Evolutionary conservation across 2,888 invertebrate species (phyloP).

Genomic region (Pseudococcus viburni): DNA sequence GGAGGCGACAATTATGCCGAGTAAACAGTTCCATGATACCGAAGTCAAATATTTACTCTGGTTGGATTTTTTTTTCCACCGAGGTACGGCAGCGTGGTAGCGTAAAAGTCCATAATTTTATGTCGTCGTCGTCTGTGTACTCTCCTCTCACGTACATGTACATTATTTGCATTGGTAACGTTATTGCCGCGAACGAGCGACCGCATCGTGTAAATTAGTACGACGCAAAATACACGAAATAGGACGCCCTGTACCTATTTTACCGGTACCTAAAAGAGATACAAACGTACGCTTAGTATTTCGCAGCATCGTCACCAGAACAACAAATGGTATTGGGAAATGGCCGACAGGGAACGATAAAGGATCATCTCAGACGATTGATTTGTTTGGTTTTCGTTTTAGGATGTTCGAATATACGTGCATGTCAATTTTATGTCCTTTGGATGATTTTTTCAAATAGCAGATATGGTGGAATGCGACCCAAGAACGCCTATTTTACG

Average conservation of each 20-base stretch:
- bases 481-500: background rate
- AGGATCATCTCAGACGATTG: background rate
- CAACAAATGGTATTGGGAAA: background rate
- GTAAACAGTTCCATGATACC: slow-evolving; percentile 44
- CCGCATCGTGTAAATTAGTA: background rate
- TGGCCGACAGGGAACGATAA: background rate
- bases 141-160: background rate
- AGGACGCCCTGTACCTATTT: background rate
- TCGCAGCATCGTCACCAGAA: background rate
- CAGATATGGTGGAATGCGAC: background rate
- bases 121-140: background rate
- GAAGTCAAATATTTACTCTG: slow-evolving; percentile 30
- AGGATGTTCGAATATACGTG: too few relatives aligned
- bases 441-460: background rate
- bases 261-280: background rate
- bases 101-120: slow-evolving; percentile 23
- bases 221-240: slow-evolving; percentile 1
- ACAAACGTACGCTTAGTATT: background rate
- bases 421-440: too few relatives aligned
- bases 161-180: background rate
- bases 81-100: background rate
- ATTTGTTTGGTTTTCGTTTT: background rate
- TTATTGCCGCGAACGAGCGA: background rate
- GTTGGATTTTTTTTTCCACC: slow-evolving; percentile 21
- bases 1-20: slow-evolving; percentile 34